Evolutionary conservation across 2,888 invertebrate species (phyloP).

Genomic region (Agelastica alni): DNA sequence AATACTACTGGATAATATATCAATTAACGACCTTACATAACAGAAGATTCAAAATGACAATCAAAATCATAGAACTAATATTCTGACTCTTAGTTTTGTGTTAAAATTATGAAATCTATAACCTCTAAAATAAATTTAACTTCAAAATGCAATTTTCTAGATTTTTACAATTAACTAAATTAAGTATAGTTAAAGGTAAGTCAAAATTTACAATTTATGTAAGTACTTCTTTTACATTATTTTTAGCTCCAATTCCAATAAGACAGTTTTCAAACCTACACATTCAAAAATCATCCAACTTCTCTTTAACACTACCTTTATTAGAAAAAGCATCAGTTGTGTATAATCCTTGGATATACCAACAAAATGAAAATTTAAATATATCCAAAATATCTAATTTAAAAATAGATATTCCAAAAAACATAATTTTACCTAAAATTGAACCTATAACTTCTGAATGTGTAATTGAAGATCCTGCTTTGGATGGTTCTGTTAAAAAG

Average conservation of each 20-base stretch:
- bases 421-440: conserved; percentile 39
- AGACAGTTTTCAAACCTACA: conserved; percentile 14
- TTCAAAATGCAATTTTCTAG: conserved; percentile 10
- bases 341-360: conserved; percentile 49
- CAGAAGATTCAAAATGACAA: too few species aligned
- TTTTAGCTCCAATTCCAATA: conserved; percentile 10
- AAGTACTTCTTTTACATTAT: not conserved
- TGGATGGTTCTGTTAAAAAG: conserved; percentile 61
- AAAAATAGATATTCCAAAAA: conserved; percentile 46
- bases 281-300: conserved; percentile 16
- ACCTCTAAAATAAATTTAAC: not conserved
- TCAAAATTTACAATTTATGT: not conserved
- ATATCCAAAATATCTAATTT: conserved; percentile 37
- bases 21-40: too few species aligned
- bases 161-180: conserved; percentile 11
- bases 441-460: conserved; percentile 35
- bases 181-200: conserved; percentile 2
- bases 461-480: conserved; percentile 44
- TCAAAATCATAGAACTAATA: too few species aligned
- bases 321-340: conserved; percentile 14
- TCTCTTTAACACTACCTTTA: not conserved
- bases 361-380: conserved; percentile 45
- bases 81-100: too few species aligned
- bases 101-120: too few species aligned
- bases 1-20: too few species aligned